A percentile compares a stretch with the other conserved stretches of the same genome.
Conservation (phyloP, 2,113 vertebrate species). For the Canis aureus region DNA sequence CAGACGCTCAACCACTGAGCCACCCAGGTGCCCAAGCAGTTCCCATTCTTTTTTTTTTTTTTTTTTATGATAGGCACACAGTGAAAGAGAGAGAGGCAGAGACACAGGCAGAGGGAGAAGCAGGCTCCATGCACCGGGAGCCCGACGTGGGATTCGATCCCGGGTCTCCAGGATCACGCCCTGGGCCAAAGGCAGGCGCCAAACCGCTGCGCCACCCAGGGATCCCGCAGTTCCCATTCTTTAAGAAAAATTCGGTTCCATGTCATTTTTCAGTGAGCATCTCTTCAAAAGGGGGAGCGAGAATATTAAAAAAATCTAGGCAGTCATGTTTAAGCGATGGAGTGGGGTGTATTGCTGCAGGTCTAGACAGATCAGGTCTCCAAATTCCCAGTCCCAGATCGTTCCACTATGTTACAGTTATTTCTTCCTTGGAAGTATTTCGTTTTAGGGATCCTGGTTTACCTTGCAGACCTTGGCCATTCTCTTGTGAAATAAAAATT, state of each 20-base stretch:
- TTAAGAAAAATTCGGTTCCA: slow-evolving; percentile 30
- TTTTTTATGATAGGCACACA: too few species aligned
- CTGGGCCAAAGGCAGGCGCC: too few species aligned
- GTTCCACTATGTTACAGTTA: not conserved
- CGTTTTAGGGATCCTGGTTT: slow-evolving; percentile 27
- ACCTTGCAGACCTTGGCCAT: not conserved
- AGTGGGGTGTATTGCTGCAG: not conserved
- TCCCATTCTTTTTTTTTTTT: not conserved
- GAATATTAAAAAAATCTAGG: not conserved
- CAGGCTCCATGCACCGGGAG: too few species aligned
- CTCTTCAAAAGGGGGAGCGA: not conserved
- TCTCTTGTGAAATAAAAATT: slow-evolving; percentile 29
- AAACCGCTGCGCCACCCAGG: too few species aligned
- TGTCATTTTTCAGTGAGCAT: not conserved
- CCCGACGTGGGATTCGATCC: too few species aligned
- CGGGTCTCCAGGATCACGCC: too few species aligned
- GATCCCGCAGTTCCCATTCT: not conserved
- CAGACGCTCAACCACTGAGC: too few species aligned
- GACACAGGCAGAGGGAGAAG: too few species aligned
- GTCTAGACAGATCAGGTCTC: not conserved
- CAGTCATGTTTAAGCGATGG: not conserved
- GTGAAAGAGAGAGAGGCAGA: too few species aligned
- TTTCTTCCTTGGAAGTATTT: slow-evolving; percentile 15
- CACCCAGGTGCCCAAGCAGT: not conserved
- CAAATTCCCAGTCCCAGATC: not conserved